phyloP scores from a whole-genome alignment of 2,888 invertebrate species.

The Sminthurinus aureus region DNA sequence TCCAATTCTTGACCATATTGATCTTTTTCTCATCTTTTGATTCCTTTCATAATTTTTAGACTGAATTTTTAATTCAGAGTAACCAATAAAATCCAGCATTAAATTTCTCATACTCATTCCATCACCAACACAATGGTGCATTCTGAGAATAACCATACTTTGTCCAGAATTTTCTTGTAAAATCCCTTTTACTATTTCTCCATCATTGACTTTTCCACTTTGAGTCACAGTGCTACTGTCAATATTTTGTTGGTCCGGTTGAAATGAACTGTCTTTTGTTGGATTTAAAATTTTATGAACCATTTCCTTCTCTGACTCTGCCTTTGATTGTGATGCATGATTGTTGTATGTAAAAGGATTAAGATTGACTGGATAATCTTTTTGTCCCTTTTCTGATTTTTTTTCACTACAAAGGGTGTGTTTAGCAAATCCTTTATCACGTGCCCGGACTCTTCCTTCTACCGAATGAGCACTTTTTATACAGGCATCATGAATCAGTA shows the following conservation, averaged over 20 bases:
- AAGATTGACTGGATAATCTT: neutral
- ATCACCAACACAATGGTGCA: conserved; percentile 54
- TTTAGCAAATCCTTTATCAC: no score
- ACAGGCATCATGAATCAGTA: conserved; percentile 31
- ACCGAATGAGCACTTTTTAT: neutral
- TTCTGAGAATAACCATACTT: conserved; percentile 42
- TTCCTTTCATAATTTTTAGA: neutral
- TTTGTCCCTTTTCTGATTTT: neutral
- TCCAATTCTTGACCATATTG: neutral
- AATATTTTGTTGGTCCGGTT: no score
- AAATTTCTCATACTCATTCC: conserved; percentile 30
- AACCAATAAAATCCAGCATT: conserved; percentile 16
- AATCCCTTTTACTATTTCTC: no score
- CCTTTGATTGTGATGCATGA: no score
- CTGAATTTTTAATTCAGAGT: neutral
- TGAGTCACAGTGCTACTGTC: no score
- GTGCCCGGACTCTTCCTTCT: no score
- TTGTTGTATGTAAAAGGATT: no score
- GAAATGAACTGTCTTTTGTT: no score
- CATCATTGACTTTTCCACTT: no score
- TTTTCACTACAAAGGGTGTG: neutral
- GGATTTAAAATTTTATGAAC: no score
- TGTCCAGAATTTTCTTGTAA: neutral
- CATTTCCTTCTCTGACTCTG: no score
- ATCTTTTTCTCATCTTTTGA: conserved; percentile 25